Conservation (phyloP, 2,113 vertebrate species). For the Phrynosoma blainvillii region DNA sequence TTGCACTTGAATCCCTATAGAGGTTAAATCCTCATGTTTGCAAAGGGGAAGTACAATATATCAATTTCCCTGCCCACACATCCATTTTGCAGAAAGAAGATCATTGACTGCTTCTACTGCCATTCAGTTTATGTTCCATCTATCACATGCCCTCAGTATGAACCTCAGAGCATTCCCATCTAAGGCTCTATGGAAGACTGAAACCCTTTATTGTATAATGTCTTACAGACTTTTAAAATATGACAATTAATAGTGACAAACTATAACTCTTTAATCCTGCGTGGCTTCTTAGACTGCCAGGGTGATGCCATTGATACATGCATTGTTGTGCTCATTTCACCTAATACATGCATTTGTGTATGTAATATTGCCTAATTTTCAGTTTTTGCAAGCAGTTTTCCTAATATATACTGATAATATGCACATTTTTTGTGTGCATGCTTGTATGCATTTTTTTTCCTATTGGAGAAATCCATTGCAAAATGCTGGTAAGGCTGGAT, state of each 20-base stretch:
- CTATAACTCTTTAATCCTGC: conserved; percentile 42
- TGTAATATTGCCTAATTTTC: background rate
- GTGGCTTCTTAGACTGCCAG: conserved; percentile 40
- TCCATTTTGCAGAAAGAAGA: conserved; percentile 25
- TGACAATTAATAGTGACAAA: conserved; percentile 59
- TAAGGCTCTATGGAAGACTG: conserved; percentile 61
- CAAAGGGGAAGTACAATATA: conserved; percentile 31
- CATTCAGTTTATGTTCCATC: conserved; percentile 49
- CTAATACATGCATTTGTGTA: background rate
- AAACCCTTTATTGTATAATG: conserved; percentile 60
- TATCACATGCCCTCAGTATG: conserved; percentile 57
- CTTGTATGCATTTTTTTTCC: too few relatives aligned
- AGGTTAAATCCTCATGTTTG: conserved; percentile 28
- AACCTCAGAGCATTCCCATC: conserved; percentile 53
- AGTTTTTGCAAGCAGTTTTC: background rate
- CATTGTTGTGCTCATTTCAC: too few relatives aligned
- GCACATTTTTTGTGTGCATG: too few relatives aligned
- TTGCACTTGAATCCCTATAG: conserved; percentile 9
- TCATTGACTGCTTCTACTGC: conserved; percentile 48
- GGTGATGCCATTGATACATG: conserved; percentile 21
- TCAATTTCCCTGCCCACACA: conserved; percentile 37
- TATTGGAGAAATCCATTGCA: too few relatives aligned
- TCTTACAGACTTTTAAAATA: conserved; percentile 60
- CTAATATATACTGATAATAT: too few relatives aligned
- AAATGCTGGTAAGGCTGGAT: too few relatives aligned